phyloP scores from a whole-genome alignment of 2,888 invertebrate species.

The Tubulanus polymorphus region DNA sequence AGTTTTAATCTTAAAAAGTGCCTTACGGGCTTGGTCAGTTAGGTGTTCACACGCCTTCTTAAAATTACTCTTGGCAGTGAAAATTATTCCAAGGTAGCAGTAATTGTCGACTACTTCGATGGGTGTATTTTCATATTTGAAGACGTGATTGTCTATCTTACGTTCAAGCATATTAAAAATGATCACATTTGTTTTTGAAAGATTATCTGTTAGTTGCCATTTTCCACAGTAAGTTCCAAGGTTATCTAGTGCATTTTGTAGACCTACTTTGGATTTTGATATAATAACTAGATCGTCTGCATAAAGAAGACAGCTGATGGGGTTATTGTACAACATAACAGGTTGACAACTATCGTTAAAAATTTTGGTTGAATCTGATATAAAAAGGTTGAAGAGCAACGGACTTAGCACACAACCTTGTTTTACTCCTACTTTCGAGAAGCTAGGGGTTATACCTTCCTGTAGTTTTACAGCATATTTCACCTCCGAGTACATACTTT shows the following conservation, averaged over 20 bases:
- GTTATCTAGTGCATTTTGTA: neutral
- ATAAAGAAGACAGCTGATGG: neutral
- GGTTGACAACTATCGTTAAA: neutral
- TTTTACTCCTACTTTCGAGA: neutral
- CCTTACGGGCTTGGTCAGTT: neutral
- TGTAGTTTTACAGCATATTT: neutral
- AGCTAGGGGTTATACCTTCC: neutral
- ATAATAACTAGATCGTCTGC: neutral
- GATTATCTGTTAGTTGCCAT: neutral
- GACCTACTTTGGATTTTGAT: neutral
- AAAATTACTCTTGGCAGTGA: neutral
- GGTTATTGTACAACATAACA: neutral
- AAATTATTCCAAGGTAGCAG: neutral
- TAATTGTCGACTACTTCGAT: neutral
- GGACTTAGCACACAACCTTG: constrained; percentile 1
- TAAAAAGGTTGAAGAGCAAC: neutral
- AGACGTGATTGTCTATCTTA: neutral
- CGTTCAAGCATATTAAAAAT: neutral
- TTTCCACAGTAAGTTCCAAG: neutral
- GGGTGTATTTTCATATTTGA: neutral
- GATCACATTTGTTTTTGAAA: neutral
- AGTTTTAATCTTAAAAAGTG: neutral
- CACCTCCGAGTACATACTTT: neutral
- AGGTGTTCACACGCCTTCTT: neutral
- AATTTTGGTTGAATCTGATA: neutral